Evolutionary conservation across 92 coral and sea anemone genomes (phyloP).

Genomic region (Virgularia gustaviana): DNA sequence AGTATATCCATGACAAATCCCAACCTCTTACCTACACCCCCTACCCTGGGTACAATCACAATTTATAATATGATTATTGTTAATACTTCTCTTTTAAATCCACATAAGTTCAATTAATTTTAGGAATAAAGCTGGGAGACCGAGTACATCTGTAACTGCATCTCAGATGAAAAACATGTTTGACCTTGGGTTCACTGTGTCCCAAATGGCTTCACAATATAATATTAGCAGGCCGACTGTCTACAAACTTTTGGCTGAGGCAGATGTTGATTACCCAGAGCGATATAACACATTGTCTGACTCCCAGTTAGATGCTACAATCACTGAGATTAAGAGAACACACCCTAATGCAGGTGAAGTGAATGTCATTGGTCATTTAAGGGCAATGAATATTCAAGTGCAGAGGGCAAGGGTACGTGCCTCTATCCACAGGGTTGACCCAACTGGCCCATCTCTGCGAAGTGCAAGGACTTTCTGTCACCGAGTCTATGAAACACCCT

Average conservation of each 20-base stretch:
- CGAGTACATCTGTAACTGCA: background rate
- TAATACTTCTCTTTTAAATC: too few relatives aligned
- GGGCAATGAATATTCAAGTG: background rate
- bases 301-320: background rate
- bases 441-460: too few relatives aligned
- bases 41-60: too few relatives aligned
- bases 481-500: too few relatives aligned
- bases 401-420: background rate
- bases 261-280: background rate
- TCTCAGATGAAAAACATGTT: slow-evolving; percentile 14
- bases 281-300: background rate
- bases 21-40: too few relatives aligned
- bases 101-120: too few relatives aligned
- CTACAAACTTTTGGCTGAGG: slow-evolving; percentile 14
- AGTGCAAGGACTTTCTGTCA: too few relatives aligned
- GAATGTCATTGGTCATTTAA: background rate
- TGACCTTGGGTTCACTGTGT: slow-evolving; percentile 9
- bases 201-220: slow-evolving; percentile 18
- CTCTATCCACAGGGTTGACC: too few relatives aligned
- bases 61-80: too few relatives aligned
- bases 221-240: slow-evolving; percentile 16
- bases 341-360: background rate
- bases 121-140: slow-evolving; percentile 7
- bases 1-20: too few relatives aligned
- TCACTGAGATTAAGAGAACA: background rate